These are phyloP conservation scores for Corvus cornix DNA, from an alignment of 2,113 vertebrate species.

Conservation along the genomic window DNA sequence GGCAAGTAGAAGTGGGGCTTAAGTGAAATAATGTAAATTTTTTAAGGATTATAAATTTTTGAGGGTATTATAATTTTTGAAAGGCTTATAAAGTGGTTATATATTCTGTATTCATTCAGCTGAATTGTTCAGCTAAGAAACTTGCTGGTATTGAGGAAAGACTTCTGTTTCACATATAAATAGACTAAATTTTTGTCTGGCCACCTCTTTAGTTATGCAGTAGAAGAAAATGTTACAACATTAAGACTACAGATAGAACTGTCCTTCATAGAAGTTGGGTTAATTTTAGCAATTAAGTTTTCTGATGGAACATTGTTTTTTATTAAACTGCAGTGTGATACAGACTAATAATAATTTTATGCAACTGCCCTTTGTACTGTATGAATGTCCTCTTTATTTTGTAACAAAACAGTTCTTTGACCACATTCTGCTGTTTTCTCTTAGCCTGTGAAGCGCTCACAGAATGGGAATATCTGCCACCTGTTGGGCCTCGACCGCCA, in stretches of 20 bases:
- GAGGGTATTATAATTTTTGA: background rate
- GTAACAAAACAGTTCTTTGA: background rate
- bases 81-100: background rate
- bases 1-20: background rate
- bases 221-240: background rate
- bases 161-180: background rate
- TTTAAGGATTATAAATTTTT: background rate
- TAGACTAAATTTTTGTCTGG: background rate
- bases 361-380: background rate
- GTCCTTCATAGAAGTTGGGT: background rate
- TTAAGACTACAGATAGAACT: background rate
- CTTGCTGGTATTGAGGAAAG: background rate
- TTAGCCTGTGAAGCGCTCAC: slow-evolving; percentile 95
- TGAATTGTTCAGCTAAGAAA: background rate
- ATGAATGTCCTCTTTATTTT: background rate
- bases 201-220: background rate
- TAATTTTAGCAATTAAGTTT: background rate
- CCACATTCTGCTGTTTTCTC: background rate
- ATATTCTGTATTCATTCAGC: background rate
- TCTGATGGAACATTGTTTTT: background rate
- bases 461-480: slow-evolving; percentile 97
- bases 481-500: slow-evolving; percentile 93
- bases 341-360: background rate
- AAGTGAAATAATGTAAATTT: background rate
- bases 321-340: background rate